These are phyloP conservation scores for Spea bombifrons DNA, from an alignment of 2,113 vertebrate species.

Conservation along the genomic window DNA sequence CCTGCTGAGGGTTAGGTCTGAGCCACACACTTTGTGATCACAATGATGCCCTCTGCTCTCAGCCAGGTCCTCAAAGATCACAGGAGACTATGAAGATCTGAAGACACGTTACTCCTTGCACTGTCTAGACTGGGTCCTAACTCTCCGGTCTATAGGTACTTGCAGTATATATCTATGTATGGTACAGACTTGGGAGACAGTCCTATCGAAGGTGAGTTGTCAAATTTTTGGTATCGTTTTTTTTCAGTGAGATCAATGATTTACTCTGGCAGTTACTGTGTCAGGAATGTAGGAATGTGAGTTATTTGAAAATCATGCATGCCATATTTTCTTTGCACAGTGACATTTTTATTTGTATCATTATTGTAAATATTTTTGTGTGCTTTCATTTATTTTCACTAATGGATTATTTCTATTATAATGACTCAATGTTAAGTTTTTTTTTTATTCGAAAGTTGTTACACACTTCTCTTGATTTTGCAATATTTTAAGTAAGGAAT, in stretches of 20 bases:
- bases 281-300: background rate
- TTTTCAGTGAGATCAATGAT: background rate
- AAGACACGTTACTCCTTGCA: background rate
- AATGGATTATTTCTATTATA: too few species aligned
- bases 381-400: too few species aligned
- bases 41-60: constrained; percentile 7
- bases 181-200: background rate
- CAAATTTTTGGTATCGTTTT: background rate
- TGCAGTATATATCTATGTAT: background rate
- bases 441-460: too few species aligned
- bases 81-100: constrained; percentile 23
- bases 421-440: too few species aligned
- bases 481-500: too few species aligned
- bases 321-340: too few species aligned
- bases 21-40: background rate
- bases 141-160: background rate
- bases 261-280: background rate
- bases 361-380: too few species aligned
- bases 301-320: too few species aligned
- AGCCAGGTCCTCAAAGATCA: constrained; percentile 11
- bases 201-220: constrained; percentile 26
- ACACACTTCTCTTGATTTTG: too few species aligned
- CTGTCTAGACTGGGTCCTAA: background rate
- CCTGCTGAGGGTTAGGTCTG: constrained; percentile 14
- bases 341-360: too few species aligned